Evolutionary conservation across 1,140 invertebrate genomes (phyloP), one percentile per base, ranked within the genome.

Genomic region (Coptotermes formosanus): DNA sequence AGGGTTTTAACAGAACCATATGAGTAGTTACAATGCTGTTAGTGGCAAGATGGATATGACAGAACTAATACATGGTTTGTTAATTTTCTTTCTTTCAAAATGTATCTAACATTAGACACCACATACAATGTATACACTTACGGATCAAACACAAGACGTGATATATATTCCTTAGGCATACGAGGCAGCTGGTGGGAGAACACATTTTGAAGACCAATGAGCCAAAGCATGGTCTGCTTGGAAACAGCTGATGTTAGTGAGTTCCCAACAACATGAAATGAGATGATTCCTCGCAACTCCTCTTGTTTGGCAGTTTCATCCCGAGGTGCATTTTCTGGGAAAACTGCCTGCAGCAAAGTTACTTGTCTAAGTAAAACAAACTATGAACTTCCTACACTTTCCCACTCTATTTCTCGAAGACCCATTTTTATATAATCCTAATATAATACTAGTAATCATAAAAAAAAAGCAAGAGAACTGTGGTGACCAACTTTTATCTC

Each of bases 151-250:
- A 99, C 97, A 38, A 99, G 91, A 89, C 99, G 94, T 0, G 97
- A 98, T 87, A 99, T 99, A 89, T 99, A 99, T 91, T 99, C 98
- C 88, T 98, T 98, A 0, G 98, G 98, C 98, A 99, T 99, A 90
- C 97, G 94, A 0, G 99, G 98, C 85, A 99, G 91, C 89, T 99
- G 98, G 89, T 97, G 96, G 25, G 97, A 97, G 91, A 99, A 99
- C 0, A 99, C 96, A 92, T 98, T 98, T 90, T 99, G 97, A 0
- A 99, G 92, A 84, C 97, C 97, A 87, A 99, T 95, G 6, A 99
- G 92, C 97, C 97, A 98, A 6, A 97, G 92, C 94, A 98, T 97
- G 0, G 97, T 97, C 90, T 98, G 96, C 88, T 97, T 97, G 83
- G 95, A 94, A 3, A 98, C 97, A 23, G 95, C 94, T 87, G 96